Conservation (phyloP, 1,140 invertebrate species). For the Plutomurus gul region DNA sequence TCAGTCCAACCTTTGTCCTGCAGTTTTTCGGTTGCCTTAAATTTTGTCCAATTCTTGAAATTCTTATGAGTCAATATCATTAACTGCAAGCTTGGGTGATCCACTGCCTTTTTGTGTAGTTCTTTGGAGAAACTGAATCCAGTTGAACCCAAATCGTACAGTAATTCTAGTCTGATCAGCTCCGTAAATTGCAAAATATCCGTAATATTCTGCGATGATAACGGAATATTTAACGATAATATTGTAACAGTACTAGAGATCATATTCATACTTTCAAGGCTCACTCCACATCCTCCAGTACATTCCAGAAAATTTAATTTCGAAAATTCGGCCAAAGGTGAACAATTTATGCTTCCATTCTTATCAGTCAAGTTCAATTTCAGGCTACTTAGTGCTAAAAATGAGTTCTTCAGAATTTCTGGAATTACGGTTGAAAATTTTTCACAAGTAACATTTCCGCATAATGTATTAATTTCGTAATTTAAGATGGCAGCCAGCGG, state of each 20-base stretch:
- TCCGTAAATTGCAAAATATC: neutral
- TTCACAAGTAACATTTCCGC: neutral
- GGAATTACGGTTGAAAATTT: neutral
- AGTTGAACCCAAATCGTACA: neutral
- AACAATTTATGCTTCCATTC: neutral
- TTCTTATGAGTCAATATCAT: neutral
- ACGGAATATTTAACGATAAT: neutral
- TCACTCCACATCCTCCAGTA: neutral
- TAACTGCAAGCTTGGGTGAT: neutral
- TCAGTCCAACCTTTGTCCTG: neutral
- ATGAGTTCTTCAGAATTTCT: neutral
- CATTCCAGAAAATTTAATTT: neutral
- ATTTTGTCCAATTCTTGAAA: neutral
- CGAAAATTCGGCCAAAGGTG: neutral
- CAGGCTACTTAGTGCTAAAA: neutral
- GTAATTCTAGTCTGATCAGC: neutral
- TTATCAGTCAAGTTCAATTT: neutral
- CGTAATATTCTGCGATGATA: neutral
- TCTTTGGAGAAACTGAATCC: neutral
- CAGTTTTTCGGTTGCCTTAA: neutral
- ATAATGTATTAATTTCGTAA: neutral
- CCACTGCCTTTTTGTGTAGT: neutral
- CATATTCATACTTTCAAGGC: neutral
- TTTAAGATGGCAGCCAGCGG: neutral
- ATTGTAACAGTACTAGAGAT: neutral